A percentile compares a stretch with the other conserved stretches of the same genome.
Evolutionary conservation across 1,140 invertebrate genomes (phyloP).

Genomic region (Drosophila varians): DNA sequence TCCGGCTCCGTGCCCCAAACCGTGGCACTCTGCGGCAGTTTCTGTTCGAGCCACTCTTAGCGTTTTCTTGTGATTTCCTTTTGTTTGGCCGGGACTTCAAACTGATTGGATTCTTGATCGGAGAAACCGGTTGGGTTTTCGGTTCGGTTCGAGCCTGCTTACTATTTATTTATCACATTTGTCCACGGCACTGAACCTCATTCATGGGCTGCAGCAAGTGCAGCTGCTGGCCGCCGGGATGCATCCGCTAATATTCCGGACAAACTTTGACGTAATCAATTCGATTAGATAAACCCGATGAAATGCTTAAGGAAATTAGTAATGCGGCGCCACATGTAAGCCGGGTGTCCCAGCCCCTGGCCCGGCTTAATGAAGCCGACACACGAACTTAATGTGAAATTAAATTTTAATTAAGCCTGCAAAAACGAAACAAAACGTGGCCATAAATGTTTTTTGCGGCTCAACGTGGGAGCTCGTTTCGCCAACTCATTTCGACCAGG

Average conservation of each 20-base stretch:
- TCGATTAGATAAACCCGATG: constrained; percentile 71
- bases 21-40: constrained; percentile 17
- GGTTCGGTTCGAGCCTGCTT: constrained; percentile 62
- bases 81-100: constrained; percentile 62
- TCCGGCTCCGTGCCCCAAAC: constrained; percentile 2
- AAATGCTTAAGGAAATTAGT: constrained; percentile 66
- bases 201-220: constrained; percentile 64
- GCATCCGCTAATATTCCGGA: constrained; percentile 66
- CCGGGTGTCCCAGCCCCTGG: too few species aligned
- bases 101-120: constrained; percentile 76
- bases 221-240: constrained; percentile 35
- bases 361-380: constrained; percentile 15
- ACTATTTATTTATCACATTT: constrained; percentile 80
- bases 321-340: constrained; percentile 49
- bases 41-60: constrained; percentile 22
- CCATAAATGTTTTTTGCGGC: neutral
- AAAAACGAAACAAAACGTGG: constrained; percentile 32
- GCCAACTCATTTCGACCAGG: neutral
- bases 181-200: constrained; percentile 40
- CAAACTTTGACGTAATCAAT: constrained; percentile 77
- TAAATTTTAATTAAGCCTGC: constrained; percentile 57
- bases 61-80: constrained; percentile 57
- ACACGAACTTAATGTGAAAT: constrained; percentile 54
- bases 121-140: constrained; percentile 20
- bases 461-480: constrained; percentile 1